Percentiles rank a stretch among this genome's conserved stretches.
Evolutionary conservation across 2,888 invertebrate species (phyloP).

Genomic region (Zootermopsis nevadensis): DNA sequence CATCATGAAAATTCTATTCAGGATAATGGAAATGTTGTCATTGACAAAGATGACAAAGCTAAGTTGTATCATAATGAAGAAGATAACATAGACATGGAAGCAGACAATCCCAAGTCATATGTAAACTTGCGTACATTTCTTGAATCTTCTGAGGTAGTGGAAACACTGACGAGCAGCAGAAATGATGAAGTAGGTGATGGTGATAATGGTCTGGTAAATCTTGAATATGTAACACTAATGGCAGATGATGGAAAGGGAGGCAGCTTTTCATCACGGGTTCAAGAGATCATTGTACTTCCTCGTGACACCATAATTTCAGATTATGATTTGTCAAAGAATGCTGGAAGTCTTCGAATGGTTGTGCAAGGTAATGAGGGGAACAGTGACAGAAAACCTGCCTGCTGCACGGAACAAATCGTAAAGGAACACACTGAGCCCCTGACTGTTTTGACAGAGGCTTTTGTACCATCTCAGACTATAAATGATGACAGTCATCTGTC

Average conservation of each 20-base stretch:
- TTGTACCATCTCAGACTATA: not conserved
- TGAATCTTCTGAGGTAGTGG: constrained; percentile 44
- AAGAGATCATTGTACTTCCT: constrained; percentile 30
- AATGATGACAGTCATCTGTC: not conserved
- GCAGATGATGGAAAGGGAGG: constrained; percentile 4
- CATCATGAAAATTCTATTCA: not conserved
- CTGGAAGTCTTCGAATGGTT: not conserved
- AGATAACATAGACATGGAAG: not conserved
- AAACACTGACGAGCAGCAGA: constrained; percentile 14
- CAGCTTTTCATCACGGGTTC: constrained; percentile 8
- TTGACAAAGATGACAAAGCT: not conserved
- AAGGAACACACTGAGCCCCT: not conserved
- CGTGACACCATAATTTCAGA: constrained; percentile 1
- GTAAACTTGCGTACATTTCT: constrained; percentile 41
- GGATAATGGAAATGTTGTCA: not conserved
- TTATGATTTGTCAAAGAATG: not conserved
- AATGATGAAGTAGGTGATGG: not conserved
- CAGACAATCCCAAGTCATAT: constrained; percentile 28
- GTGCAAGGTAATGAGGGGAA: not conserved
- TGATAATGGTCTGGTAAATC: constrained; percentile 13
- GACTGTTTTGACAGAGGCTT: not conserved
- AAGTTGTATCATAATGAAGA: not conserved
- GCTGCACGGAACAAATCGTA: not conserved
- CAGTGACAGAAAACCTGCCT: not conserved
- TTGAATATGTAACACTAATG: constrained; percentile 30